Base-by-base conservation (phyloP, 2,888 invertebrate species). In the Cosmia trapezina region DNA sequence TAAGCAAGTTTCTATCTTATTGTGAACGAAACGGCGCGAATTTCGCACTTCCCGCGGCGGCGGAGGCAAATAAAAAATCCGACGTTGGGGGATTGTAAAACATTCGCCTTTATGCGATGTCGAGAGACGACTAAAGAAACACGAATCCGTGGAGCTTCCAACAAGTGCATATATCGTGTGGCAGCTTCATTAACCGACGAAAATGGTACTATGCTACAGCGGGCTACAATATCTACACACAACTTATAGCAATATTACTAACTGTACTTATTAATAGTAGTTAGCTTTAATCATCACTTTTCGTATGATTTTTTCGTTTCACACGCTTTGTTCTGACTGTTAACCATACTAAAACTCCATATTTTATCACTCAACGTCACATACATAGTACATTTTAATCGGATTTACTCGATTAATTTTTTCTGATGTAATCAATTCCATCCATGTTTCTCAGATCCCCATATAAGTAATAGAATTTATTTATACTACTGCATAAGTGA, bases 31-130 rank as follows among this genome's bases (percentile, higher is more conserved):
- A 85, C 86, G 89, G 89, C 89, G 90, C 89, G 89, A 92, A 92
- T 90, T 92, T 93, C 90, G 90, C 93, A 93, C 93, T 92, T 91
- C 88, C 83, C 86, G 89, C 88, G 74, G 88, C 88, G 74, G 88
- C 78, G 86, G 86, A 87, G 85, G 86, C 77, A 83, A 88, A 87
- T 89, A 92, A 93, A 93, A 92, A 91, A 68, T 56, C 72, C 77
- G 66, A 66, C 73, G 76, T 83, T 80, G 80, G 84, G 74, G 86
- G 88, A 90, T 91, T 91, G 90, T 89, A 90, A 91, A 90, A 91
- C 91, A 91, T 88, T 87, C 86, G 76, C 78, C 78, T 89, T 87
- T 84, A 89, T 83, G 89, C 87, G 82, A 83, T 76, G 78, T 70
- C 81, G 85, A 79, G 75, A 66, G 81, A 73, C 81, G 71, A 73